Evolutionary conservation across 2,888 invertebrate genomes (phyloP).

Genomic region (Amiota communis): DNA sequence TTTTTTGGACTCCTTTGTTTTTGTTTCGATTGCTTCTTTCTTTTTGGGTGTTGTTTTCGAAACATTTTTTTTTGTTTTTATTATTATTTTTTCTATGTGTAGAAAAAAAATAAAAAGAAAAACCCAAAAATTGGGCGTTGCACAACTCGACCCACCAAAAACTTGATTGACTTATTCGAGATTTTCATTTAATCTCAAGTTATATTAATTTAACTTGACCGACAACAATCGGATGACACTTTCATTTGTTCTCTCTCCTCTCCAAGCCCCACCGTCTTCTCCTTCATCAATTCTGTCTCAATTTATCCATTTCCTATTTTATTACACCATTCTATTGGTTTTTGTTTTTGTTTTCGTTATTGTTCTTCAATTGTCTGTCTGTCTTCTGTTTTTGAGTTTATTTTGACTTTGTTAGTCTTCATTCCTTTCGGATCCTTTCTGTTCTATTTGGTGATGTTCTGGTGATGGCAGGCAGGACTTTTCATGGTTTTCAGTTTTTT

Average conservation of each 20-base stretch:
- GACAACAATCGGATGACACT: background rate
- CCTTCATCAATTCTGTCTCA: no score
- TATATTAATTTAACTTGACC: constrained; percentile 24
- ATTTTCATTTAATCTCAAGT: constrained; percentile 23
- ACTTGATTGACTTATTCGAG: constrained; percentile 27
- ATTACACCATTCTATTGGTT: no score
- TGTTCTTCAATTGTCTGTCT: background rate
- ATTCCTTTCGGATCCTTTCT: no score
- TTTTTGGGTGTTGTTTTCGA: background rate
- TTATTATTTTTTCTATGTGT: background rate
- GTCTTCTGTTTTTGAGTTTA: no score
- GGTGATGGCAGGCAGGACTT: no score
- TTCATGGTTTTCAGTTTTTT: no score
- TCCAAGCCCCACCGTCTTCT: no score
- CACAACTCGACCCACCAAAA: background rate
- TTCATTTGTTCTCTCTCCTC: constrained; percentile 22
- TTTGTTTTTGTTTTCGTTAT: constrained; percentile 13
- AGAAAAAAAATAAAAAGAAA: background rate
- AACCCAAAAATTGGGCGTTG: background rate
- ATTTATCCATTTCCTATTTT: no score
- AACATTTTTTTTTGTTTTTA: background rate
- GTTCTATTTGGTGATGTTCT: no score
- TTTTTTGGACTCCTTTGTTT: constrained; percentile 6
- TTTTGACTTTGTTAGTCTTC: no score
- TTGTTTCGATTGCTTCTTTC: background rate